Evolutionary conservation across 2,113 vertebrate species (phyloP).

Genomic region (Chaetorhynchus papuensis): DNA sequence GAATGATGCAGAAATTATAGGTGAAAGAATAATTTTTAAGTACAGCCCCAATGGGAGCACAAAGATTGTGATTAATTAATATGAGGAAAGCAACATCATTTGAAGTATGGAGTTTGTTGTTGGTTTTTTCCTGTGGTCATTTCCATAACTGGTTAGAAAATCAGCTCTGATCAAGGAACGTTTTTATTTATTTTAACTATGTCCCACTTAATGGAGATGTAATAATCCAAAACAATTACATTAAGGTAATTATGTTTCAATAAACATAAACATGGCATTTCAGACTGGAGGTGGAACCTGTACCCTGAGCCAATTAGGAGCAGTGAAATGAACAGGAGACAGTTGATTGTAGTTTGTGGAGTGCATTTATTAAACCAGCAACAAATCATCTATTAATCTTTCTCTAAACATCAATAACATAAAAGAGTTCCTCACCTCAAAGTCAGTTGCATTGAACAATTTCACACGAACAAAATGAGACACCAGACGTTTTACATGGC

Average conservation of each 20-base stretch:
- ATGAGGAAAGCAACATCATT: background rate
- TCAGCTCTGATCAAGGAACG: constrained; percentile 4
- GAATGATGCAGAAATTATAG: background rate
- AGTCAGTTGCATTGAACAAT: background rate
- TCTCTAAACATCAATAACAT: constrained; percentile 20
- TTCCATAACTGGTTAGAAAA: constrained; percentile 26
- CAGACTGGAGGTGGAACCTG: background rate
- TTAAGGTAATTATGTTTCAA: constrained; percentile 53
- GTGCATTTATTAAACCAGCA: constrained; percentile 16
- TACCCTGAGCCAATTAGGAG: constrained; percentile 33
- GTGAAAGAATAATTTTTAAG: background rate
- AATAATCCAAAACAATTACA: constrained; percentile 38
- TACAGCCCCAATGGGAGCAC: background rate
- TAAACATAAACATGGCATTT: constrained; percentile 25
- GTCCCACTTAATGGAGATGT: constrained; percentile 24
- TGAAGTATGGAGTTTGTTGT: background rate
- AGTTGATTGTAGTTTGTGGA: background rate
- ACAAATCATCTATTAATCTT: constrained; percentile 59
- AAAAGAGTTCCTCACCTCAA: constrained; percentile 31
- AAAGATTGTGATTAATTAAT: background rate
- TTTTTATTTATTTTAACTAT: constrained; percentile 49
- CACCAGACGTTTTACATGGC: background rate
- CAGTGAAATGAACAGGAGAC: background rate
- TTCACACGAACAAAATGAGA: background rate
- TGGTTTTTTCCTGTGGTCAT: background rate